Conservation (phyloP, 2,797 vertebrate genomes). For the Clarias fuscus region DNA sequence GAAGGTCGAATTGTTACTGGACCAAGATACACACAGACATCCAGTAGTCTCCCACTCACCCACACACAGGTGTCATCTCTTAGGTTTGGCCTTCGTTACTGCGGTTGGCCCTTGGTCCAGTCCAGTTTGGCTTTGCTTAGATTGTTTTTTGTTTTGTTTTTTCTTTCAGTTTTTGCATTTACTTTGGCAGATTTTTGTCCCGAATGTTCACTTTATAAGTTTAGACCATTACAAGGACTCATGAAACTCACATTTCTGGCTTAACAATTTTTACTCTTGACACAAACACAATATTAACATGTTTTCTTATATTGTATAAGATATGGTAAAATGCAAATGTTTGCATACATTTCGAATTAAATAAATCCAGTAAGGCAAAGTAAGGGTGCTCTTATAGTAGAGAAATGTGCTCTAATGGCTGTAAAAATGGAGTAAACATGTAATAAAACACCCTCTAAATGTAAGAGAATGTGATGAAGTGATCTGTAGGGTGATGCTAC, state of each 20-base stretch:
- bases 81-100: background rate
- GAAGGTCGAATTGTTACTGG: slow-evolving; percentile 3
- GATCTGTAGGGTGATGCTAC: background rate
- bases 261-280: slow-evolving; percentile 50
- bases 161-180: background rate
- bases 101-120: background rate
- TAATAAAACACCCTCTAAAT: no score
- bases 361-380: background rate
- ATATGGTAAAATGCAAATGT: background rate
- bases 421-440: no score
- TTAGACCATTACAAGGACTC: slow-evolving; percentile 59
- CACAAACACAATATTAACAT: slow-evolving; percentile 15
- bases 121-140: background rate
- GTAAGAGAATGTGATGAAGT: background rate
- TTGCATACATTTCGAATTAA: background rate
- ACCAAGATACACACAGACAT: background rate
- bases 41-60: background rate
- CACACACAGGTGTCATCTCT: background rate
- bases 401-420: background rate
- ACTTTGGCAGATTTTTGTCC: slow-evolving; percentile 41
- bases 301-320: background rate
- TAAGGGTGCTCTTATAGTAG: no score
- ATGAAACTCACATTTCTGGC: slow-evolving; percentile 51
- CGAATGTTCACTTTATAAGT: slow-evolving; percentile 51
- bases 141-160: background rate